These are phyloP conservation scores for Dilophus febrilis DNA, from an alignment of 2,888 invertebrate species.

Conservation along the genomic window DNA sequence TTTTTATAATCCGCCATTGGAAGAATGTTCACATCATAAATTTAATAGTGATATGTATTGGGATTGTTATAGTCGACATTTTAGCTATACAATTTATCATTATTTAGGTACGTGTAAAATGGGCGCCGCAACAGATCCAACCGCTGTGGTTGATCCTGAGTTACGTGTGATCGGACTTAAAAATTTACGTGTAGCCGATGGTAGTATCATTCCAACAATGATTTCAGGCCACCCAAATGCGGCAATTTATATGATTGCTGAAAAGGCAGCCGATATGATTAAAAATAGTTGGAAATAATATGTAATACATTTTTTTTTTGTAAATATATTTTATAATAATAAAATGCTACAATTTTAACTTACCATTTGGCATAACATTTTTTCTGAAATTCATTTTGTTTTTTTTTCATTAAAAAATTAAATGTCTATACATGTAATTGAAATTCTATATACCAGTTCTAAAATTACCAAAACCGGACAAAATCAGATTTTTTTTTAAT, in stretches of 20 bases:
- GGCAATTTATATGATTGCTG: conserved; percentile 38
- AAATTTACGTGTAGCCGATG: conserved; percentile 35
- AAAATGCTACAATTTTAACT: no score
- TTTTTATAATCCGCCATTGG: conserved; percentile 36
- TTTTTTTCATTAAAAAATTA: no score
- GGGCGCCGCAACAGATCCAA: conserved; percentile 40
- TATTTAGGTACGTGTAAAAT: conserved; percentile 46
- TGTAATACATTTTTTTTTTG: no score
- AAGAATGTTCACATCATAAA: conserved; percentile 35
- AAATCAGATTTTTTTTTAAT: no score
- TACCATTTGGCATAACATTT: no score
- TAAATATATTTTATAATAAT: no score
- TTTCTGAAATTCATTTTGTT: no score
- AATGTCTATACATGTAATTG: no score
- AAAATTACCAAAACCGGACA: no score
- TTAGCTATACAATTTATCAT: conserved; percentile 45
- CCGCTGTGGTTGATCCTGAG: conserved; percentile 45
- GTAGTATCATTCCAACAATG: conserved; percentile 38
- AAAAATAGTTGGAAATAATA: conserved; percentile 22
- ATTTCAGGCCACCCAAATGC: conserved; percentile 37
- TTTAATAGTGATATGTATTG: conserved; percentile 43
- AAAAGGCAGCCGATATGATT: conserved; percentile 38
- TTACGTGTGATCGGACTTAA: conserved; percentile 33
- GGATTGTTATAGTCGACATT: conserved; percentile 44
- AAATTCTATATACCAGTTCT: no score